Evolutionary conservation across 2,797 vertebrate genomes (phyloP).

Genomic region (Pseudomugil tenellus): DNA sequence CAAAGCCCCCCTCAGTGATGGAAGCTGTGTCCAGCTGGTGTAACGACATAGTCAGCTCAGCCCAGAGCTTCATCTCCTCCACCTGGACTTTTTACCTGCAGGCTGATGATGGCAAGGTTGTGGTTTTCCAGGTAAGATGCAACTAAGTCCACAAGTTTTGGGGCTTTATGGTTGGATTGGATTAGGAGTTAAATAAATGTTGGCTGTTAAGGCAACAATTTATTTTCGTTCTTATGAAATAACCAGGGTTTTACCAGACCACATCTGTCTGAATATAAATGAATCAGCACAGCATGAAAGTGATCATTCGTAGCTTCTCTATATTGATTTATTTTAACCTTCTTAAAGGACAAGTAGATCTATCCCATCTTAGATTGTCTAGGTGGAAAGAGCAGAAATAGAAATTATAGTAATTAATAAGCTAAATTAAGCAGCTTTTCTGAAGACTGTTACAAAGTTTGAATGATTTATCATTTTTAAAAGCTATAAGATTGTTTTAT

Average conservation of each 20-base stretch:
- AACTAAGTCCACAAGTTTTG: neutral
- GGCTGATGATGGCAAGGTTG: conserved; percentile 93
- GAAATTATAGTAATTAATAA: neutral
- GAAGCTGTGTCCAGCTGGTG: conserved; percentile 92
- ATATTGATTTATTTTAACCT: neutral
- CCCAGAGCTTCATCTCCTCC: conserved; percentile 97
- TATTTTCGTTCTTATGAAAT: neutral
- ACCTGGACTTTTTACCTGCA: conserved; percentile 99
- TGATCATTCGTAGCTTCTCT: neutral
- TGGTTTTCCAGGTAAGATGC: conserved; percentile 92
- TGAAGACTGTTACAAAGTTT: neutral
- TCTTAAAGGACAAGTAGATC: neutral
- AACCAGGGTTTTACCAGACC: neutral
- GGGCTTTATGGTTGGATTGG: neutral
- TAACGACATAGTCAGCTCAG: conserved; percentile 93
- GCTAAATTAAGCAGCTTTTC: neutral
- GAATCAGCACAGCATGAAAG: neutral
- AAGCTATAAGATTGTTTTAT: neutral
- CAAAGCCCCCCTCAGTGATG: conserved; percentile 84
- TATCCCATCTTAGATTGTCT: neutral
- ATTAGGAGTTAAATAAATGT: neutral
- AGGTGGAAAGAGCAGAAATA: too few relatives aligned
- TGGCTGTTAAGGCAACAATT: neutral
- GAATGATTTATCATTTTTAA: neutral
- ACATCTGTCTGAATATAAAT: neutral